Conservation (phyloP, 64 coral and sea anemone species). For the Pocillopora verrucosa region DNA sequence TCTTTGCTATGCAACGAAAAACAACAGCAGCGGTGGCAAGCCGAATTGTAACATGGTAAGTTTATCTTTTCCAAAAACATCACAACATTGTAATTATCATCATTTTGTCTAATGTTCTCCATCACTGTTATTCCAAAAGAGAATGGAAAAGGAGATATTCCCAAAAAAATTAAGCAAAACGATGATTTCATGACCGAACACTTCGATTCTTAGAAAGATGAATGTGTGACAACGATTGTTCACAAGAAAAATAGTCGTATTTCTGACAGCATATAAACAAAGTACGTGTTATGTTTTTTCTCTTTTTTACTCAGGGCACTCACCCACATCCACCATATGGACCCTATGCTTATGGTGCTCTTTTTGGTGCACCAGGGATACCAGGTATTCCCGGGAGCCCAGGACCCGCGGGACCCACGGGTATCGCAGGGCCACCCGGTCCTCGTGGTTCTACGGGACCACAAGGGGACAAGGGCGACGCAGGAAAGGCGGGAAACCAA, state of each 20-base stretch:
- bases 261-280: not conserved
- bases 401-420: not conserved
- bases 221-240: too few relatives aligned
- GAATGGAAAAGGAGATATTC: too few relatives aligned
- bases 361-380: conserved; percentile 2
- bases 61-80: too few relatives aligned
- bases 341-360: not conserved
- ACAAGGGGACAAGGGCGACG: not conserved
- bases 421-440: not conserved
- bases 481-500: not conserved
- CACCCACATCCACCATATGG: not conserved
- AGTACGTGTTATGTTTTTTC: not conserved
- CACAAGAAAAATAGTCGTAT: not conserved
- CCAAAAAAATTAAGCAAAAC: too few relatives aligned
- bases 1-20: too few relatives aligned
- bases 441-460: not conserved
- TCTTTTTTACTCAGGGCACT: not conserved
- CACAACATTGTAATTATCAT: too few relatives aligned
- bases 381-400: conserved; percentile 6
- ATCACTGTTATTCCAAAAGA: too few relatives aligned
- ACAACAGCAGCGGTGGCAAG: too few relatives aligned
- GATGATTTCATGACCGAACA: too few relatives aligned
- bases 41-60: too few relatives aligned
- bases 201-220: too few relatives aligned
- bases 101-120: too few relatives aligned